Conservation (phyloP, 1,140 invertebrate species). For the Centruroides sculpturatus region DNA sequence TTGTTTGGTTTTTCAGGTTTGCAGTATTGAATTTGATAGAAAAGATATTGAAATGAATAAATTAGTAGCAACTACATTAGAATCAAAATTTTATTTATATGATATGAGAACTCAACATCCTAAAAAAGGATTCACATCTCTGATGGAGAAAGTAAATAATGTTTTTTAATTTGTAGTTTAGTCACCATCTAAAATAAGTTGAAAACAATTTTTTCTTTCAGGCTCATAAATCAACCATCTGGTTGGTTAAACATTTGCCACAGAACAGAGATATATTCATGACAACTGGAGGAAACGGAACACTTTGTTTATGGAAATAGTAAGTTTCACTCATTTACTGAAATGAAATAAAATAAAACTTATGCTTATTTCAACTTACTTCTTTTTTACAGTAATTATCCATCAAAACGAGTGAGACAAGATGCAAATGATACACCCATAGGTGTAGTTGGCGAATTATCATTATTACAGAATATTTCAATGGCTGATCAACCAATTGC, state of each 20-base stretch:
- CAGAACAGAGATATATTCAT: conserved; percentile 91
- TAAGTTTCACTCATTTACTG: conserved; percentile 29
- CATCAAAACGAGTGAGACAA: conserved; percentile 49
- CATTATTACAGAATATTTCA: conserved; percentile 59
- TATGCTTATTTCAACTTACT: background rate
- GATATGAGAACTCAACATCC: conserved; percentile 77
- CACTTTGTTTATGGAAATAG: conserved; percentile 87
- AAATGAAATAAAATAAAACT: background rate
- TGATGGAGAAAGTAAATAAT: conserved; percentile 49
- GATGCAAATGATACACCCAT: conserved; percentile 49
- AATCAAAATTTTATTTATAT: conserved; percentile 79
- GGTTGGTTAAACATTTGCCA: conserved; percentile 71
- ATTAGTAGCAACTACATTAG: conserved; percentile 77
- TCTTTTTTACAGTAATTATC: conserved; percentile 53
- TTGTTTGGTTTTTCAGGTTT: conserved; percentile 41
- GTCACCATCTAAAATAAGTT: no score
- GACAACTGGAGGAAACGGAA: conserved; percentile 74
- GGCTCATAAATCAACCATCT: conserved; percentile 70
- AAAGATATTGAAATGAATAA: conserved; percentile 94
- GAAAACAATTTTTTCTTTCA: conserved; percentile 21
- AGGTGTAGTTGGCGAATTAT: conserved; percentile 59
- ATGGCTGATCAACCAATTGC: conserved; percentile 78
- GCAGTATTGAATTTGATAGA: conserved; percentile 78
- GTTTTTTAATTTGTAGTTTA: no score
- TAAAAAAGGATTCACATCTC: conserved; percentile 65